These are phyloP conservation scores for Callimorpha dominula DNA, from an alignment of 2,888 invertebrate species.

Conservation along the genomic window DNA sequence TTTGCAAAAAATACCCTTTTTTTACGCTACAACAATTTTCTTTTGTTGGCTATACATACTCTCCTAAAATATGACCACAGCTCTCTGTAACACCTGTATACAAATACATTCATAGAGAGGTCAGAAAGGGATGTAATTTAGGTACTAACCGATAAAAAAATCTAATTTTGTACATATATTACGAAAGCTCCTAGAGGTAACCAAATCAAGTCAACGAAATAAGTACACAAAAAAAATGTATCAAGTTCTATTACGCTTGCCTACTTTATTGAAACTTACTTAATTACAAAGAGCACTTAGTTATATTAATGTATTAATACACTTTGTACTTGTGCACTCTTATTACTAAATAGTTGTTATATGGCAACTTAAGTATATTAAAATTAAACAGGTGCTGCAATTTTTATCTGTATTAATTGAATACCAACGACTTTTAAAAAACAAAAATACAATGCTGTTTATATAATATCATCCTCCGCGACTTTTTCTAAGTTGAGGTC, in stretches of 20 bases:
- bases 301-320: no score
- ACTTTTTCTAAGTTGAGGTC: no score
- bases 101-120: neutral
- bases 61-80: neutral
- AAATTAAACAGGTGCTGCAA: no score
- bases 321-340: no score
- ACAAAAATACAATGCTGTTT: no score
- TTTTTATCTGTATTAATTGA: no score
- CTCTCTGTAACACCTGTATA: neutral
- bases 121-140: neutral
- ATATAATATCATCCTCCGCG: no score
- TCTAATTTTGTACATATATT: conserved; percentile 2
- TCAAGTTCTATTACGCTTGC: neutral
- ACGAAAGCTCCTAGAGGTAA: neutral
- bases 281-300: no score
- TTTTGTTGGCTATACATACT: neutral
- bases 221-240: neutral
- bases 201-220: neutral
- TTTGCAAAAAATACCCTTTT: neutral
- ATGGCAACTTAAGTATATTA: no score
- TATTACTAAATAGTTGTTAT: no score
- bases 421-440: no score
- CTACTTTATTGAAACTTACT: neutral
- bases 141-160: neutral
- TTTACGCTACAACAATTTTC: no score